Conservation (phyloP, 2,797 vertebrate genomes). For the Rhyacichthys aspro region DNA sequence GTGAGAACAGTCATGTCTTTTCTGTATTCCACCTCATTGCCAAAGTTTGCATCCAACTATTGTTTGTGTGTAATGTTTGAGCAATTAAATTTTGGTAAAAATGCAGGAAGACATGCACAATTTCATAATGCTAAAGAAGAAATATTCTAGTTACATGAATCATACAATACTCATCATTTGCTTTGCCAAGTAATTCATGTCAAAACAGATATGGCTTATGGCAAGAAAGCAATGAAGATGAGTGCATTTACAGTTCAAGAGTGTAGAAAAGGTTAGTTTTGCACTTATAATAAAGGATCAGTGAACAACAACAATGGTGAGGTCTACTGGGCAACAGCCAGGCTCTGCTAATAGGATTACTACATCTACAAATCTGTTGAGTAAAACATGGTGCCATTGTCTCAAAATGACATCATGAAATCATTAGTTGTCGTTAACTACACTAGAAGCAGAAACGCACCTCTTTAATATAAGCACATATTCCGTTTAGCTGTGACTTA, state of each 20-base stretch:
- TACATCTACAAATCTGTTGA: conserved; percentile 24
- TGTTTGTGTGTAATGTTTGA: conserved; percentile 1
- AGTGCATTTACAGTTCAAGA: not conserved
- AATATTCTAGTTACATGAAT: not conserved
- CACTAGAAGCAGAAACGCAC: not conserved
- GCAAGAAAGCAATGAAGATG: not conserved
- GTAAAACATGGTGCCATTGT: conserved; percentile 27
- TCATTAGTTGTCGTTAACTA: conserved; percentile 3
- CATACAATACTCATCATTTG: not conserved
- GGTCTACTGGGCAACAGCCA: conserved; percentile 47
- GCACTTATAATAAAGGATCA: conserved; percentile 22
- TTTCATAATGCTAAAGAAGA: not conserved
- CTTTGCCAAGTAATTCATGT: not conserved
- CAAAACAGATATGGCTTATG: not conserved
- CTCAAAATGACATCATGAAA: conserved; percentile 25
- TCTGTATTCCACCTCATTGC: too few relatives aligned
- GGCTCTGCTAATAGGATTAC: conserved; percentile 53
- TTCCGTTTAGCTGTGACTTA: conserved; percentile 15
- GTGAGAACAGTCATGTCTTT: too few relatives aligned
- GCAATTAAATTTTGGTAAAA: not conserved
- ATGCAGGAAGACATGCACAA: too few relatives aligned
- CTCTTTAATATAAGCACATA: not conserved
- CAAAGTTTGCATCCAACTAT: conserved; percentile 1
- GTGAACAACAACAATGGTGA: conserved; percentile 35
- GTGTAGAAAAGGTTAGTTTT: not conserved